Percentiles rank a stretch among this genome's conserved stretches.
Evolutionary conservation across 2,797 vertebrate genomes (phyloP).

Genomic region (Discoglossus pictus): DNA sequence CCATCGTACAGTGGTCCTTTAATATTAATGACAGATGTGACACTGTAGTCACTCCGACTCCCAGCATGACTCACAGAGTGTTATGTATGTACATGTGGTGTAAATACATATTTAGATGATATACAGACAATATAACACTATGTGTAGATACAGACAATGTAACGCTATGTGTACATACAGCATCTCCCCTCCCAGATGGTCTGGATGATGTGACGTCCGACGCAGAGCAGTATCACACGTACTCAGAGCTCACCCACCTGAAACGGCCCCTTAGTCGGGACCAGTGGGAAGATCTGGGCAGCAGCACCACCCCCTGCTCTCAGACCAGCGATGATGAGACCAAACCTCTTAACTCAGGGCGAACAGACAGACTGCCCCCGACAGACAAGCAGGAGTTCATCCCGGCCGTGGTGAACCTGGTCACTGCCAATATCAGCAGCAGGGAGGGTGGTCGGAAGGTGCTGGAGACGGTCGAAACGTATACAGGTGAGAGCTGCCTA

Average conservation of each 20-base stretch:
- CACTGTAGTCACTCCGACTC: no score
- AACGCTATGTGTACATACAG: no score
- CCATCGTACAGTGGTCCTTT: no score
- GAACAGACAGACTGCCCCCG: conserved; percentile 58
- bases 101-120: no score
- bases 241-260: conserved; percentile 70
- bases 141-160: no score
- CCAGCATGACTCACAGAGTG: no score
- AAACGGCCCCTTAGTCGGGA: conserved; percentile 57
- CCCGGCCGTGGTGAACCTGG: conserved; percentile 70
- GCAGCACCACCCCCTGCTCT: conserved; percentile 79
- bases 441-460: conserved; percentile 60
- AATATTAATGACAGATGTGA: no score
- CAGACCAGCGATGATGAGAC: conserved; percentile 79
- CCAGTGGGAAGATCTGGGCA: conserved; percentile 76
- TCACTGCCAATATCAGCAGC: conserved; percentile 58
- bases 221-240: conserved; percentile 72
- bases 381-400: conserved; percentile 69
- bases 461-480: conserved; percentile 67
- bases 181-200: conserved; percentile 63
- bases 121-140: not conserved
- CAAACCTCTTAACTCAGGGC: conserved; percentile 64
- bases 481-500: conserved; percentile 66
- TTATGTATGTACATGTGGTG: no score
- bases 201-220: conserved; percentile 76